Percentiles rank a stretch among this genome's conserved stretches.
phyloP scores from a whole-genome alignment of 2,888 invertebrate species.

The Lysandra bellargus region DNA sequence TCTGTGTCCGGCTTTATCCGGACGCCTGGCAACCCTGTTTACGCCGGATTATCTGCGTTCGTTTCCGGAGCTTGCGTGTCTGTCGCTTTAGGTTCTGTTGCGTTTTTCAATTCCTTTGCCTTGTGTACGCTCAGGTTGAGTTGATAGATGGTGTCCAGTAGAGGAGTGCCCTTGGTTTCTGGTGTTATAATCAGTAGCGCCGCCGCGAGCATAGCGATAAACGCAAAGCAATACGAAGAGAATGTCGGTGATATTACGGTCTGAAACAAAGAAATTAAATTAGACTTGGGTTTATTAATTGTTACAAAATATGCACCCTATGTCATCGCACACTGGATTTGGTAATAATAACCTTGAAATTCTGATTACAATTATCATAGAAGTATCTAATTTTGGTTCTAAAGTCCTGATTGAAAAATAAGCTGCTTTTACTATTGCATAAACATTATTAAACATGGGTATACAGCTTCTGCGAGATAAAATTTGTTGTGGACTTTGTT shows the following conservation, averaged over 20 bases:
- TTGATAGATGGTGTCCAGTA: conserved; percentile 65
- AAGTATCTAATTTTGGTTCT: too few relatives aligned
- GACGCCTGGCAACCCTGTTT: not conserved
- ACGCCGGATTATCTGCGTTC: not conserved
- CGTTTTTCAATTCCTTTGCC: conserved; percentile 3
- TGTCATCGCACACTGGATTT: too few relatives aligned
- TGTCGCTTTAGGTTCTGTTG: not conserved
- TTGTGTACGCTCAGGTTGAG: conserved; percentile 40
- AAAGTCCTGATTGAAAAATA: too few relatives aligned
- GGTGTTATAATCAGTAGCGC: conserved; percentile 56
- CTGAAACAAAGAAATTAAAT: conserved; percentile 50
- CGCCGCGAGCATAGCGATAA: conserved; percentile 56
- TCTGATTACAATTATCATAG: too few relatives aligned
- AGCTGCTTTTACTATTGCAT: too few relatives aligned
- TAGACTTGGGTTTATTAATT: not conserved
- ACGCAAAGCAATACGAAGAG: conserved; percentile 16
- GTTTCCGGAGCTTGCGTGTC: not conserved
- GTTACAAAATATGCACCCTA: too few relatives aligned
- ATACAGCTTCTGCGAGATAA: too few relatives aligned
- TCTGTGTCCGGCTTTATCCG: too few relatives aligned
- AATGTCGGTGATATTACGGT: conserved; percentile 56
- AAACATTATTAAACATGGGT: too few relatives aligned
- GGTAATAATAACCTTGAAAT: too few relatives aligned
- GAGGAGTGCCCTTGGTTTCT: conserved; percentile 63
- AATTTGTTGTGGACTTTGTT: too few relatives aligned